Evolutionary conservation across 1,140 invertebrate genomes (phyloP).

Genomic region (Chironomus tepperi): DNA sequence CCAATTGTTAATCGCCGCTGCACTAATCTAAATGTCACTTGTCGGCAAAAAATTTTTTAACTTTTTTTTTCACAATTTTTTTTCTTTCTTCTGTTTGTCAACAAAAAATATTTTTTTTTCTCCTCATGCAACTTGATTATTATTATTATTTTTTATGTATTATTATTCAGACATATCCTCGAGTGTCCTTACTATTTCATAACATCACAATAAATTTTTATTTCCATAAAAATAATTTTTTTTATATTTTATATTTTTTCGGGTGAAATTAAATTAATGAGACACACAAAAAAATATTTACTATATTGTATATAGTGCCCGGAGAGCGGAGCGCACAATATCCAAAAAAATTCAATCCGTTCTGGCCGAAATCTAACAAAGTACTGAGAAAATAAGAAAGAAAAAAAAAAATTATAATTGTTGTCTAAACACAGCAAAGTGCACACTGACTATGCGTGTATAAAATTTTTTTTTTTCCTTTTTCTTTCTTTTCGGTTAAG

Average conservation of each 20-base stretch:
- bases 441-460: constrained; percentile 20
- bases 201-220: too few species aligned
- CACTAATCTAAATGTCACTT: neutral
- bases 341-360: constrained; percentile 20
- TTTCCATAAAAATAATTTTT: neutral
- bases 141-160: neutral
- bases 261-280: constrained; percentile 1
- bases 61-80: neutral
- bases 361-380: constrained; percentile 22
- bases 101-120: constrained; percentile 16
- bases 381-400: constrained; percentile 16
- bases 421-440: constrained; percentile 16
- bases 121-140: neutral
- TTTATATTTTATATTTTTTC: neutral
- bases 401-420: constrained; percentile 24
- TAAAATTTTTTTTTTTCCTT: neutral
- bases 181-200: neutral
- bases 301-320: neutral
- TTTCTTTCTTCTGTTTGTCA: neutral
- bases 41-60: neutral
- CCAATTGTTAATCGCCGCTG: neutral
- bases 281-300: constrained; percentile 14
- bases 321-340: neutral
- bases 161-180: constrained; percentile 4
- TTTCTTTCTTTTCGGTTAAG: constrained; percentile 18